phyloP scores from a whole-genome alignment of 92 coral and sea anemone species.

The Parazoanthus darwini region DNA sequence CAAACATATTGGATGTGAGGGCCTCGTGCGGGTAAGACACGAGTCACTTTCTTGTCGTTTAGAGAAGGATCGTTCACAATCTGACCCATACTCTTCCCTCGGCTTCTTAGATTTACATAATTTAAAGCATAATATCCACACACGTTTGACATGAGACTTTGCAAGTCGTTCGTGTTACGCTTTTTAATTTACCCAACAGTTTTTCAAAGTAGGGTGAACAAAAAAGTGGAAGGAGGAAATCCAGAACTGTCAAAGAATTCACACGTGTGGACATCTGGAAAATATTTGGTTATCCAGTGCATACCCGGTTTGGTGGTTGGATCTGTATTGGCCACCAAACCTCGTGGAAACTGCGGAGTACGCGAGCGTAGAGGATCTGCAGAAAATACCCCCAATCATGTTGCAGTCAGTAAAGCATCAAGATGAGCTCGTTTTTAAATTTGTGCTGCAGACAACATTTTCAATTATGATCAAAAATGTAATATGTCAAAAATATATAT shows the following conservation, averaged over 20 bases:
- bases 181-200: neutral
- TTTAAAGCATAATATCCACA: constrained; percentile 50
- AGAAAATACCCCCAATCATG: neutral
- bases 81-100: neutral
- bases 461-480: too few species aligned
- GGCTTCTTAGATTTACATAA: constrained; percentile 36
- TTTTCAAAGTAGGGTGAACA: neutral
- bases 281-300: constrained; percentile 54
- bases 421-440: too few species aligned
- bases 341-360: neutral
- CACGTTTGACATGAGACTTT: constrained; percentile 32
- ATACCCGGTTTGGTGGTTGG: constrained; percentile 42
- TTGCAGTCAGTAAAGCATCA: too few species aligned
- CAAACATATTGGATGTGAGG: neutral
- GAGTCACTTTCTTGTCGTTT: neutral
- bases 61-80: neutral
- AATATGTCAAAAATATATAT: too few species aligned
- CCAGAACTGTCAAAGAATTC: constrained; percentile 59
- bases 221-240: constrained; percentile 8
- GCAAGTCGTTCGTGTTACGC: constrained; percentile 16
- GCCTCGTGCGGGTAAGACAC: neutral
- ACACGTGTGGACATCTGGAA: neutral
- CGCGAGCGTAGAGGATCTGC: neutral
- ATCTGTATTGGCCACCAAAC: constrained; percentile 45
- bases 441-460: too few species aligned